Percentiles rank a stretch among this genome's conserved stretches.
These are phyloP conservation scores for Rhadinocentrus ornatus DNA, from an alignment of 2,797 vertebrate genomes.

Conservation along the genomic window DNA sequence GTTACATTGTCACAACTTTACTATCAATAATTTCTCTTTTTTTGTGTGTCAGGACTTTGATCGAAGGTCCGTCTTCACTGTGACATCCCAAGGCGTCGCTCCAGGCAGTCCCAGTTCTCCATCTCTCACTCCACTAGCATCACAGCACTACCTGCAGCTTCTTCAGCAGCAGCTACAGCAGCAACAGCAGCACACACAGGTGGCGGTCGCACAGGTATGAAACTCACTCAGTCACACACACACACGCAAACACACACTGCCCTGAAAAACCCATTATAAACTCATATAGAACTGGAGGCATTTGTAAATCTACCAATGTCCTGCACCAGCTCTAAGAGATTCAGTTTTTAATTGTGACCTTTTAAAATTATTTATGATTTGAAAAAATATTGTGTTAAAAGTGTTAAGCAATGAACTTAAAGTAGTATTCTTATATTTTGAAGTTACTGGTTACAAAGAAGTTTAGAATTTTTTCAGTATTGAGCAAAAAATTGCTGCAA, in stretches of 20 bases:
- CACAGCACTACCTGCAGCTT: slow-evolving; percentile 87
- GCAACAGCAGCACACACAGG: slow-evolving; percentile 89
- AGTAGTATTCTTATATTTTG: background rate
- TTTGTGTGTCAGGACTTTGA: slow-evolving; percentile 80
- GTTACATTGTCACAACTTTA: background rate
- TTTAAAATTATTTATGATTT: too few relatives aligned
- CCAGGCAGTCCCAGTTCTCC: slow-evolving; percentile 79
- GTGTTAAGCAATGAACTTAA: too few relatives aligned
- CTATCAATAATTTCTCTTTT: background rate
- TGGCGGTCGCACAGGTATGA: slow-evolving; percentile 86
- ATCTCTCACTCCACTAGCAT: slow-evolving; percentile 84
- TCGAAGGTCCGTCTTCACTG: slow-evolving; percentile 77
- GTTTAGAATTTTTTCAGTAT: background rate
- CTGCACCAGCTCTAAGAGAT: too few relatives aligned
- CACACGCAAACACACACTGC: background rate
- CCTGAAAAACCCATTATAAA: too few relatives aligned
- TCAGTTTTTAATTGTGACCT: too few relatives aligned
- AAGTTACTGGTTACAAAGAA: background rate
- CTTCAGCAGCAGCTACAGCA: slow-evolving; percentile 90
- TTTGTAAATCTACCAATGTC: background rate
- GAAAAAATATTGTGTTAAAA: too few relatives aligned
- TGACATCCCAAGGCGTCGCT: slow-evolving; percentile 77
- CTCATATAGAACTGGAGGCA: background rate
- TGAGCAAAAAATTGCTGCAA: background rate
- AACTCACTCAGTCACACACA: background rate